Base-by-base conservation (phyloP, 2,113 vertebrate genomes). In the Perca schrenkii region DNA sequence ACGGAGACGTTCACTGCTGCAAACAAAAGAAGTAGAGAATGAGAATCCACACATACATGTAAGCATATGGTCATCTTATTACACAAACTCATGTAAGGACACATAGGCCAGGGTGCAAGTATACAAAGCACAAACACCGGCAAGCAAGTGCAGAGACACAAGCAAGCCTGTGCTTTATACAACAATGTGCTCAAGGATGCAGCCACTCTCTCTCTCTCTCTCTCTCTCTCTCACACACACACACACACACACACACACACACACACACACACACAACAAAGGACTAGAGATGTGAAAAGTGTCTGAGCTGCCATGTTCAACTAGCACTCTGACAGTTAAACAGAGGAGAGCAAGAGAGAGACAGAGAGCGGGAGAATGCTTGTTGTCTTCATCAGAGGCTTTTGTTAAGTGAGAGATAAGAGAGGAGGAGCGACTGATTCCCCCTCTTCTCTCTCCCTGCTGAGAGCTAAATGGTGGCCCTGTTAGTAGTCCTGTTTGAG, bases 371-470 rank as follows among this genome's bases (percentile, higher is more conserved):
- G 62, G 68, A 85, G 78, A 88, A 82, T 15, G 80, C 85, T 89
- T 91, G 91, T 93, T 92, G 90, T 93, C 93, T 93, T 93, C 89
- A 94, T 94, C 91, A 91, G 78, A 93, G 84, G 90, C 85, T 86
- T 92, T 92, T 91, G 88, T 90, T 91, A 93, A 91, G 90, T 89
- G 86, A 90, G 81, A 93, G 93, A 93, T 89, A 92, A 91, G 87
- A 91, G 86, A 90, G 58, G 83, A 85, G 86, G 62, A 90, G 82
- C 50, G 22, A 82, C 79, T 34, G 69, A 83, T 82, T 80, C 80
- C 70, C 66, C 68, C 50, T 73, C 86, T 63, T 36, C 74, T 84
- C 78, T 82, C 67, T 81, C 80, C 79, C 89, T 8, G 85, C 91
- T 86, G 90, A 85, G 90, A 91, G 87, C 88, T 91, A 84, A 91